phyloP scores from a whole-genome alignment of 2,797 vertebrate genomes.

The Cygnus olor region DNA sequence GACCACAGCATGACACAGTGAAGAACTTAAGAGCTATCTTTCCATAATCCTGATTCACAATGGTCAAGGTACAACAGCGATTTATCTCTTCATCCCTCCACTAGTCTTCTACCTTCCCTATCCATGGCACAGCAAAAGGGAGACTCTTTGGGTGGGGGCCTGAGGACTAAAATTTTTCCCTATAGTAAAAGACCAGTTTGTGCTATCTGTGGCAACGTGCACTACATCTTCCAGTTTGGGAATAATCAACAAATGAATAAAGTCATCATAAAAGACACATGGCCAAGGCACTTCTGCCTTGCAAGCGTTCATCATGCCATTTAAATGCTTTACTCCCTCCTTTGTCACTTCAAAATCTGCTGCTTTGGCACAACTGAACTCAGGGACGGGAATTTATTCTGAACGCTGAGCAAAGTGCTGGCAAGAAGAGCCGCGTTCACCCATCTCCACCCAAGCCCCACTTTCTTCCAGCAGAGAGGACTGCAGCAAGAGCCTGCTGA shows the following conservation, averaged over 20 bases:
- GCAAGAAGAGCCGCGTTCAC: conserved; percentile 29
- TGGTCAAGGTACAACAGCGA: background rate
- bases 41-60: background rate
- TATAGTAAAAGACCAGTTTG: background rate
- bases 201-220: background rate
- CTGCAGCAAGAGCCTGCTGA: background rate
- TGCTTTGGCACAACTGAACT: background rate
- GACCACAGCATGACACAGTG: background rate
- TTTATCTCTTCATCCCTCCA: background rate
- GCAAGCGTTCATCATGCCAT: background rate
- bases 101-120: no score
- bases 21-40: background rate
- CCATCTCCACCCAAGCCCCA: conserved; percentile 24
- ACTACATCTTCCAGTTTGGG: background rate
- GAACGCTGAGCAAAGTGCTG: fast-evolving
- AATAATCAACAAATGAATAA: background rate
- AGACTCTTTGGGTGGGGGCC: no score
- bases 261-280: background rate
- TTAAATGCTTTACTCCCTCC: background rate
- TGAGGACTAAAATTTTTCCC: background rate
- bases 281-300: background rate
- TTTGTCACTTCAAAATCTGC: background rate
- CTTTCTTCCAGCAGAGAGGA: conserved; percentile 32
- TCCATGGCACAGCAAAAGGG: background rate
- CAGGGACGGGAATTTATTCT: background rate